phyloP scores from a whole-genome alignment of 2,888 invertebrate species.

The Aporophyla nigra region DNA sequence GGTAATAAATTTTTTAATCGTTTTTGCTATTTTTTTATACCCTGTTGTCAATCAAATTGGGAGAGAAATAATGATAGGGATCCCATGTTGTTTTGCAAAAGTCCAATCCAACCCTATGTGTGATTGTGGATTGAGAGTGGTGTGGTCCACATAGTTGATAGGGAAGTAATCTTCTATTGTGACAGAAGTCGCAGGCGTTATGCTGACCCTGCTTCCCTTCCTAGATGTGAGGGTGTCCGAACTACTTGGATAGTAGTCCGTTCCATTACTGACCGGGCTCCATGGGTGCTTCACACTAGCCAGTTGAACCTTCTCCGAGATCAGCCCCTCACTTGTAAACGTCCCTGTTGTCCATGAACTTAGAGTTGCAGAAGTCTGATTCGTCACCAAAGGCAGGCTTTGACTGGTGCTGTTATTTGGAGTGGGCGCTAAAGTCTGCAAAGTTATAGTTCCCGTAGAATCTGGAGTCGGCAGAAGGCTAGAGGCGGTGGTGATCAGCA shows the following conservation, averaged over 20 bases:
- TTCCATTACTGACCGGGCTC: conserved; percentile 70
- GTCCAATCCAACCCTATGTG: conserved; percentile 60
- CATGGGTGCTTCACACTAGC: conserved; percentile 72
- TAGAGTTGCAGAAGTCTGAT: conserved; percentile 36
- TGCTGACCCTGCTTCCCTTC: conserved; percentile 64
- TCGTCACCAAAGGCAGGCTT: conserved; percentile 7
- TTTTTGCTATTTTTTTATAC: conserved; percentile 73
- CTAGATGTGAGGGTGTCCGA: conserved; percentile 60
- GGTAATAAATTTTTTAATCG: conserved; percentile 74
- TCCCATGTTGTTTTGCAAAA: conserved; percentile 55
- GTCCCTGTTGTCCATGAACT: conserved; percentile 78
- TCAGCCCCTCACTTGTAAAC: conserved; percentile 67
- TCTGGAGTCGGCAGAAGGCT: conserved; percentile 32
- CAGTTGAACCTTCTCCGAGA: conserved; percentile 25
- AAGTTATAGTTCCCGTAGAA: conserved; percentile 43
- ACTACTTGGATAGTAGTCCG: conserved; percentile 76
- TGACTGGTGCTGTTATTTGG: conserved; percentile 22
- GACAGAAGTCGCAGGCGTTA: neutral
- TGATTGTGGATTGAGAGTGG: neutral
- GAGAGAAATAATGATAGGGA: neutral
- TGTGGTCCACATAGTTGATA: conserved; percentile 51
- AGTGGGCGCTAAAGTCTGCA: conserved; percentile 6
- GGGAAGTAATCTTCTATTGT: conserved; percentile 45
- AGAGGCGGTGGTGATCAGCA: conserved; percentile 67
- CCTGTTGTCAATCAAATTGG: conserved; percentile 29